These are phyloP conservation scores for Gadus chalcogrammus DNA, from an alignment of 2,113 vertebrate genomes.

Conservation along the genomic window DNA sequence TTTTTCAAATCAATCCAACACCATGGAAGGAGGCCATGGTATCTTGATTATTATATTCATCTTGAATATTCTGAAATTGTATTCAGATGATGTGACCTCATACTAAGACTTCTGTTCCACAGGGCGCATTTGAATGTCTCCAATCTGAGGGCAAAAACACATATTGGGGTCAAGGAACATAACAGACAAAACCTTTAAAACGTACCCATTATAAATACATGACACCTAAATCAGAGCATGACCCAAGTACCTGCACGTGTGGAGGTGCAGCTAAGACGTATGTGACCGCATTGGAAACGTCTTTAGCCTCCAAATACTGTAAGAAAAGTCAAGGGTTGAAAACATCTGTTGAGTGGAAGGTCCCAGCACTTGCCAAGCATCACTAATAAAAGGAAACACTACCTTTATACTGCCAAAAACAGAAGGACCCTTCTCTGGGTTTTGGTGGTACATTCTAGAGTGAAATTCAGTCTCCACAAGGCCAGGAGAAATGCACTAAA, in stretches of 20 bases:
- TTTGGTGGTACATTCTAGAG: constrained; percentile 76
- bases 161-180: background rate
- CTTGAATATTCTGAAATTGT: too few relatives aligned
- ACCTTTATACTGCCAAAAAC: constrained; percentile 79
- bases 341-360: background rate
- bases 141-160: constrained; percentile 73
- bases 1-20: too few relatives aligned
- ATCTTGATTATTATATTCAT: too few relatives aligned
- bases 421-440: constrained; percentile 78
- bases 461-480: constrained; percentile 81
- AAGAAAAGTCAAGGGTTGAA: background rate
- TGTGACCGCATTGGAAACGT: constrained; percentile 77
- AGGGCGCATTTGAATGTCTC: constrained; percentile 82
- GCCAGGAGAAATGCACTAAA: constrained; percentile 81
- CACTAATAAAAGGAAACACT: constrained; percentile 21
- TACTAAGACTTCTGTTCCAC: constrained; percentile 69
- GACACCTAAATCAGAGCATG: too few relatives aligned
- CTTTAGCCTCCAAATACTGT: constrained; percentile 81
- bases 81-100: too few relatives aligned
- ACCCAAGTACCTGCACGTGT: constrained; percentile 75
- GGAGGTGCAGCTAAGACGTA: constrained; percentile 78
- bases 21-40: too few relatives aligned
- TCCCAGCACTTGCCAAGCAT: background rate
- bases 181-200: too few relatives aligned
- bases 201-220: too few relatives aligned